These are phyloP conservation scores for Phodopus roborovskii DNA, from an alignment of 2,113 vertebrate species.

Conservation along the genomic window DNA sequence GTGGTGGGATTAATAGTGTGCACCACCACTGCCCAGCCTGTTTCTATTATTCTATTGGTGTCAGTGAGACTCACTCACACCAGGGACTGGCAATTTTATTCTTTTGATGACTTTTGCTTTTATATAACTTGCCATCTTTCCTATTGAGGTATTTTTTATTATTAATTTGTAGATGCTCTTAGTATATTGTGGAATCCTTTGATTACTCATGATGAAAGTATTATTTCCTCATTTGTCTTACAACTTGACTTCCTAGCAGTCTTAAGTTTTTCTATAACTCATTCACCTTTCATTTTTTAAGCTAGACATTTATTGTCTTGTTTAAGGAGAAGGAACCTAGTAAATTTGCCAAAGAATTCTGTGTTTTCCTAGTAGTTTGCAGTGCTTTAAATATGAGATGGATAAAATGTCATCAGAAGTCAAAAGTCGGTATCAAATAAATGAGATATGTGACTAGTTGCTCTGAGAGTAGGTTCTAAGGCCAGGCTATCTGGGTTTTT, in stretches of 20 bases:
- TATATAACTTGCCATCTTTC: neutral
- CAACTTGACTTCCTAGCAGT: neutral
- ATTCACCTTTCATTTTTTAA: neutral
- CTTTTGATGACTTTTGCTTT: neutral
- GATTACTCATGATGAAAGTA: neutral
- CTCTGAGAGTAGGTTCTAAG: neutral
- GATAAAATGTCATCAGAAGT: neutral
- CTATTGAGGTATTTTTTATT: neutral
- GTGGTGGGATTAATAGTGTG: too few species aligned
- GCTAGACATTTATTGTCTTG: neutral
- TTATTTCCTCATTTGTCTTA: neutral
- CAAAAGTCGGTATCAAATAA: conserved; percentile 16
- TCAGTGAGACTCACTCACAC: neutral
- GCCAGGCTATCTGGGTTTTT: neutral
- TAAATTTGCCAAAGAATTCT: neutral
- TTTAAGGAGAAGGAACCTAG: neutral
- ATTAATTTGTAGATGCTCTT: neutral
- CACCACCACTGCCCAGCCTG: too few species aligned
- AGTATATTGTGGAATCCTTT: neutral
- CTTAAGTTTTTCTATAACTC: conserved; percentile 3
- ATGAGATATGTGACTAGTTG: neutral
- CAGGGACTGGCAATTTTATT: neutral
- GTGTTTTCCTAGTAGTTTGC: neutral
- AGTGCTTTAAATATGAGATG: neutral
- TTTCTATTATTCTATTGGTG: neutral